A percentile compares a stretch with the other conserved stretches of the same genome.
Conservation (phyloP, 2,888 invertebrate genomes). For the Philaethria dido region DNA sequence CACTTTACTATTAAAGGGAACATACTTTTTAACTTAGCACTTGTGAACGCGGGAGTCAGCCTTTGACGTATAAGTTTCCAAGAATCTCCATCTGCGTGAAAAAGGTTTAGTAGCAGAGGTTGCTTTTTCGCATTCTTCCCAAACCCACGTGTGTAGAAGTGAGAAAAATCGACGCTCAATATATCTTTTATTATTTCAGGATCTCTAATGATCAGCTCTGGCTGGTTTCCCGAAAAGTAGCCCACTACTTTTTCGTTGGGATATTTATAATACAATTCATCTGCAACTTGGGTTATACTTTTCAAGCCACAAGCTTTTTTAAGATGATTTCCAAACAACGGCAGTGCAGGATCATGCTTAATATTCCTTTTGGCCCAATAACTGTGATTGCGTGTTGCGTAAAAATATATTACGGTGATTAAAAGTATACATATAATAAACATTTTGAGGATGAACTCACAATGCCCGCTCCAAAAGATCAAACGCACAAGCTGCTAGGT, state of each 20-base stretch:
- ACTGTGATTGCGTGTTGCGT: conserved; percentile 28
- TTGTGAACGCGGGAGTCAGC: conserved; percentile 68
- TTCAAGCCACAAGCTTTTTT: conserved; percentile 50
- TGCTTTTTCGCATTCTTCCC: conserved; percentile 47
- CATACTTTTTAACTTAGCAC: conserved; percentile 67
- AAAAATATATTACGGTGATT: conserved; percentile 30
- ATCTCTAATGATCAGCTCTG: conserved; percentile 63
- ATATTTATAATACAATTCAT: conserved; percentile 48
- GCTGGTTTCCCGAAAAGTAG: conserved; percentile 58
- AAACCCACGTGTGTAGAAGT: conserved; percentile 54
- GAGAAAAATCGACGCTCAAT: conserved; percentile 59
- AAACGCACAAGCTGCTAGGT: neutral
- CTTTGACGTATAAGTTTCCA: conserved; percentile 69
- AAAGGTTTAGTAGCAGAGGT: conserved; percentile 57
- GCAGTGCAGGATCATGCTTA: conserved; percentile 57
- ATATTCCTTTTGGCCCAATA: conserved; percentile 62
- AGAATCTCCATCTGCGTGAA: conserved; percentile 62
- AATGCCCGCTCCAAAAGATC: neutral
- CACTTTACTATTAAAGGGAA: conserved; percentile 66
- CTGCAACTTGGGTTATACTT: conserved; percentile 53
- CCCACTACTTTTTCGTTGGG: conserved; percentile 54
- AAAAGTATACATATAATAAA: conserved; percentile 23
- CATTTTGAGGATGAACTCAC: too few species aligned
- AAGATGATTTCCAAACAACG: conserved; percentile 60
- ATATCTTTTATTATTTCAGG: conserved; percentile 58